Evolutionary conservation across 2,888 invertebrate genomes (phyloP), one percentile per base, ranked within the genome.

Genomic region (Galerucella pusilla): DNA sequence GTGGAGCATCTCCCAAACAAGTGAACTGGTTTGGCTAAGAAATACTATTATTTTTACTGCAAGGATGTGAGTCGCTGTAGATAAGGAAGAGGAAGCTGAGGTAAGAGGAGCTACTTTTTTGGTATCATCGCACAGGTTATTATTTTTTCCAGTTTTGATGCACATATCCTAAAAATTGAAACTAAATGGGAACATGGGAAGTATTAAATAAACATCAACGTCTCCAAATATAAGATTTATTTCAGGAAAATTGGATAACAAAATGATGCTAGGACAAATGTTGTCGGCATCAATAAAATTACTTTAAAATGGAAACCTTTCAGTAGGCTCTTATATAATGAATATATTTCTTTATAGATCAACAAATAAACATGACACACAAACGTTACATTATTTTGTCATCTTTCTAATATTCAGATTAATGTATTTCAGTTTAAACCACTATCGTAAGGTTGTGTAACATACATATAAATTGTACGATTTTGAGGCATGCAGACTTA

Each of bases 251-350:
- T 60, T 68, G 42, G 67, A 68, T 60, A 68, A 68, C 60, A 68
- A 68, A 68, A 68, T 68, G 46, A 68, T 68, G 68, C 68, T 68
- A 68, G 20, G 60, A 68, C 60, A 68, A 68, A 68, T 68, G 11
- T n/a, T 68, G 42, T 45, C 68, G 59, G 68, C 68, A 68, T 46
- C 59, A 60, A 35, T 68, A 7, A 59, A 57, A 11, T 54, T 25
- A 54, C 45, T 16, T 60, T 49, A 60, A 46, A 71, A 64, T 42
- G 42, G 49, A 45, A 66, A 57, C 68, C 54, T 28, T 68, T 60
- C n/a, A 6, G 42, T 54, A 12, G 16, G 14, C 16, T 59, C 25
- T 20, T 65, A 42, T 16, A 71, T 59, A 71, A 71, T 25, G 57
- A 71, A 71, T 71, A 71, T 71, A 71, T 59, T 71, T 65, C 45